Base-by-base conservation (phyloP, 2,888 invertebrate species). In the Protonemura montana region DNA sequence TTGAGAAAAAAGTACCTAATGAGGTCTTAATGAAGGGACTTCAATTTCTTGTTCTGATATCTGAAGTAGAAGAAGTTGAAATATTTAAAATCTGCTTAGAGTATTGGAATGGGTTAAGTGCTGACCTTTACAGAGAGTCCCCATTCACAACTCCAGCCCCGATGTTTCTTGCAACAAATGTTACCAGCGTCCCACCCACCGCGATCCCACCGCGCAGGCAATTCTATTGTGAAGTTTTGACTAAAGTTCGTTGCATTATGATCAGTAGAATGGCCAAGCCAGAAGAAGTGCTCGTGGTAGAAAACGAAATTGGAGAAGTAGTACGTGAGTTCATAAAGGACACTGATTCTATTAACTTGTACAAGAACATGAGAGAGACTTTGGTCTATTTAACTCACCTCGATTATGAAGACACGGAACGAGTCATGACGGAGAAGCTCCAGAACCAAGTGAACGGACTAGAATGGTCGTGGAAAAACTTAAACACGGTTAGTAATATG, bases 311-410 rank as follows among this genome's bases (percentile, higher is more conserved):
- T 92, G 99, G 99, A 77, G 99, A 99, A 93, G 98, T 99, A 87
- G 99, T 99, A 13, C 93, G 99, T 88, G 99, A 99, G 92, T 99
- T 99, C 91, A 99, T 99, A 98, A 99, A 99, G 92, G 99, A 99
- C 92, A 99, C 99, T 59, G 99, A 99, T 93, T 97, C 99, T 76
- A 99, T 99, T 90, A 99, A 98, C 93, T 93, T 99, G 91, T 99
- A 99, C 92, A 99, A 99, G 92, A 99, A 98, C 91, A 99, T 99
- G 99, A 94, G 99, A 88, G 99, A 99, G 92, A 98, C 98, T 16
- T 93, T 98, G 86, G 99, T 99, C 26, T 99, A 99, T 92, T 94
- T 99, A 88, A 99, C 99, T 76, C 99, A 99, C 94, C 95, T 99
- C 91, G 99, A 99, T 93, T 98, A 97, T 91, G 95, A 95, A 86